Base-by-base conservation (phyloP, 2,113 vertebrate species). In the Cariama cristata region DNA sequence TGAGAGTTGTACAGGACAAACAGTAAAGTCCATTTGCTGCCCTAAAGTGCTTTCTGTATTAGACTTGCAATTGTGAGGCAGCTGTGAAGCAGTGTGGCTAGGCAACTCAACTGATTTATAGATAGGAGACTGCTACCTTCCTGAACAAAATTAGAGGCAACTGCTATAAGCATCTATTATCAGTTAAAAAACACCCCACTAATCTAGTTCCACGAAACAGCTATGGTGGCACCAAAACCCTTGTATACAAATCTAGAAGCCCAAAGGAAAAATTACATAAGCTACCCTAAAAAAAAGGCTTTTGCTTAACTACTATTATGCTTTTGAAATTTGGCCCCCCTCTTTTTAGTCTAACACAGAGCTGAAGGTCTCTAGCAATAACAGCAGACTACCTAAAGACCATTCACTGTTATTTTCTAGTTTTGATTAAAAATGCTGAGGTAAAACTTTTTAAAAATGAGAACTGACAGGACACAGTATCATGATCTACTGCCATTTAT, bases 401-500 rank as follows among this genome's bases (percentile, higher is more conserved):
- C 89, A 77, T 47, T 40, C 49, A 77, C 38, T 68, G 38, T 42
- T 73, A 58, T 12, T 58, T 62, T 56, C 35, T 45, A 53, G 38
- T 73, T 92, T 89, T 21, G 68, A n/a, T 49, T 49, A 33, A 81
- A 85, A 95, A 79, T 33, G 30, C 12, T 53, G 22, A 68, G 49
- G 53, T 23, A 64, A 11, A 13, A 1, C 8, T 40, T 24, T 44
- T 7, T 3, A 11, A 17, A 56, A 52, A 22, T 38, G 1, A 77
- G 26, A 72, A 35, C 28, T 62, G 19, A 55, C 17, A 86, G 71
- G 71, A 87, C 89, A 96, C 75, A 91, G 52, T 76, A 82, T 89
- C 80, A 88, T 7, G 8, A 87, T 86, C 73, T 84, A 83, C 42
- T 59, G 86, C 50, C 82, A 94, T 95, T 98, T 97, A 96, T 38